A percentile compares a stretch with the other conserved stretches of the same genome.
phyloP scores from a whole-genome alignment of 1,140 invertebrate genomes.

The Araneus ventricosus region DNA sequence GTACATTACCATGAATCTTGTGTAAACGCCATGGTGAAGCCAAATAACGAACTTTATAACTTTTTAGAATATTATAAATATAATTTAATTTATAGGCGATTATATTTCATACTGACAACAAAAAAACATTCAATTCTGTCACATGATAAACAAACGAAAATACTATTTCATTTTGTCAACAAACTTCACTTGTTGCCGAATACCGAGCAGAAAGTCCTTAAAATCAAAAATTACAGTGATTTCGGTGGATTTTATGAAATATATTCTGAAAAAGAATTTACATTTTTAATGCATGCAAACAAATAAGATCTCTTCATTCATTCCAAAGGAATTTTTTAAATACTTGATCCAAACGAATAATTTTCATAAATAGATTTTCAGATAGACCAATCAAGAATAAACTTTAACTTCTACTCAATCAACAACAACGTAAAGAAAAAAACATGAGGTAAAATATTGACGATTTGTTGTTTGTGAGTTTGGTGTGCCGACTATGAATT shows the following conservation, averaged over 20 bases:
- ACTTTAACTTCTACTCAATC: not conserved
- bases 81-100: not conserved
- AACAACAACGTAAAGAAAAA: not conserved
- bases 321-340: too few relatives aligned
- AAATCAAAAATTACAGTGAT: too few relatives aligned
- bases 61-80: not conserved
- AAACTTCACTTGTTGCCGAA: not conserved
- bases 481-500: not conserved
- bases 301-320: too few relatives aligned
- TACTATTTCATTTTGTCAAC: not conserved
- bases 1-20: conserved; percentile 50
- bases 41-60: not conserved
- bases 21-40: conserved; percentile 19
- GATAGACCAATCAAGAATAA: not conserved
- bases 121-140: not conserved
- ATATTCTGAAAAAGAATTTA: too few relatives aligned
- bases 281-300: too few relatives aligned
- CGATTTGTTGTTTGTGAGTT: not conserved
- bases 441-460: not conserved
- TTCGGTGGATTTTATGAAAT: too few relatives aligned
- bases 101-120: not conserved
- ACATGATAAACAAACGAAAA: not conserved
- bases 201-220: not conserved
- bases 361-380: too few relatives aligned
- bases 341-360: not conserved